Base-by-base conservation (phyloP, 2,797 vertebrate genomes). In the Vespertilio murinus region DNA sequence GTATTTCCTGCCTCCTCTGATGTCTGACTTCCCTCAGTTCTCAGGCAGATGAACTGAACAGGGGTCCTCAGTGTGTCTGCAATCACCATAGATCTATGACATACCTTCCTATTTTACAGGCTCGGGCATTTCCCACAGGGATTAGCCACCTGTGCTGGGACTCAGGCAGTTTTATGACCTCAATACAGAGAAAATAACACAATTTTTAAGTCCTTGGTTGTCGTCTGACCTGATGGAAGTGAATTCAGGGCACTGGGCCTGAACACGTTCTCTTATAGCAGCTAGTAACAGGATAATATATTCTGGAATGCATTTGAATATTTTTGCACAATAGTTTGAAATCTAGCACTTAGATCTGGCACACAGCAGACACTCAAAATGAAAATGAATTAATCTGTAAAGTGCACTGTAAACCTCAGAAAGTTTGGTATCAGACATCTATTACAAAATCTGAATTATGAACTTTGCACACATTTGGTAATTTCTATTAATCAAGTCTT, bases 91-190 rank as follows among this genome's bases (percentile, higher is more conserved):
- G 78, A 42, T 88, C 84, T 8, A 7, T 56, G 74, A 61, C 95
- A 88, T 3, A 47, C 54, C 93, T 94, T 71, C 88, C 91, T 86
- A 64, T 79, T 88, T 91, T 75, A 61, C 73, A 94, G 83, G 67
- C 42, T 42, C 45, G 64, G 52, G 20, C 47, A 88, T 70, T 61
- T 95, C 87, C 71, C 30, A 28, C 69, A 88, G 83, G 89, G 91
- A 69, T 28, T 38, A 38, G 65, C 83, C 93, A 95, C 96, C 94
- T 96, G 94, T 92, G 73, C 93, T 90, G 77, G 71, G 90, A 94
- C 80, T 95, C 80, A 84, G 77, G 92, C 91, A 92, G 84, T 95
- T 95, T 85, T 61, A 69, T 96, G 95, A 94, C 91, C 96, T 96
- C 96, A 77, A 94, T 92, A 93, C 28, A 59, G 49, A 88, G 73